Percentiles rank a stretch among this genome's conserved stretches.
Evolutionary conservation across 64 coral and sea anemone species (phyloP).

Genomic region (Stichodactyla helianthus): DNA sequence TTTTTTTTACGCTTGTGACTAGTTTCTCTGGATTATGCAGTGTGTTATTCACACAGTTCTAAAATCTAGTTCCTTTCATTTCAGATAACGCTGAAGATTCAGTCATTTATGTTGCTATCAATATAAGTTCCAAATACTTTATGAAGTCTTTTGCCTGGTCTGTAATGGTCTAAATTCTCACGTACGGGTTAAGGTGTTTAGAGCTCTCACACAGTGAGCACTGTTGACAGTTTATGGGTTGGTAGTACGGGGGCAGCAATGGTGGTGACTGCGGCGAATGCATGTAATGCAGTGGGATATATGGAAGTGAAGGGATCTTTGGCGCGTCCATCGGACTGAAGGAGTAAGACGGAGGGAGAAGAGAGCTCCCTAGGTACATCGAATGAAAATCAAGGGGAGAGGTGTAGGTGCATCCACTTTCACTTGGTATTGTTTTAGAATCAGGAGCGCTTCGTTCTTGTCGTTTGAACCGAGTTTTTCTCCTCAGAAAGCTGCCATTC

Average conservation of each 20-base stretch:
- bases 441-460: conserved; percentile 70
- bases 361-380: conserved; percentile 39
- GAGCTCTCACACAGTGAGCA: conserved; percentile 75
- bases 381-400: conserved; percentile 64
- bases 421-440: conserved; percentile 32
- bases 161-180: conserved; percentile 55
- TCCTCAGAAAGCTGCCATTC: conserved; percentile 94
- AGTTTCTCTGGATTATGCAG: background rate
- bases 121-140: background rate
- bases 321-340: conserved; percentile 71
- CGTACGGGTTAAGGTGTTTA: conserved; percentile 76
- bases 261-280: conserved; percentile 60
- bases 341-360: conserved; percentile 54
- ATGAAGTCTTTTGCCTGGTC: background rate
- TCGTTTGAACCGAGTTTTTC: conserved; percentile 94
- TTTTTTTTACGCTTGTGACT: background rate
- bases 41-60: background rate
- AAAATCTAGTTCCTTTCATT: background rate
- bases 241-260: conserved; percentile 69
- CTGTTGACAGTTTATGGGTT: conserved; percentile 78
- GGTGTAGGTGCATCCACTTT: conserved; percentile 46
- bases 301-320: conserved; percentile 61
- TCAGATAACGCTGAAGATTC: background rate
- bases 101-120: background rate
- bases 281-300: conserved; percentile 73